Evolutionary conservation across 2,113 vertebrate species (phyloP).

Genomic region (Zapornia atra): DNA sequence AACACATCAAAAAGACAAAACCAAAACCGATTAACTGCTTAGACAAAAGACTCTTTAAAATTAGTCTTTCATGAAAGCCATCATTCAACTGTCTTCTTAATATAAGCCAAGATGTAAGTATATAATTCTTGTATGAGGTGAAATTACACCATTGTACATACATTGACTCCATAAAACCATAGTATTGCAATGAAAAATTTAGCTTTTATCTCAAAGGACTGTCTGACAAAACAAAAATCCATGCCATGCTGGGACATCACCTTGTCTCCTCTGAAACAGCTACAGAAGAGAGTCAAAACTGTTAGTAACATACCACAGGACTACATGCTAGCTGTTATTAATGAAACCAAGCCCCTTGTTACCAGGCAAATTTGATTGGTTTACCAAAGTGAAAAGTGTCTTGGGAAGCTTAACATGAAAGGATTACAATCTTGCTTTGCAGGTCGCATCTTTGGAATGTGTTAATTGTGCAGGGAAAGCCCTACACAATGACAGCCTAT

Average conservation of each 20-base stretch:
- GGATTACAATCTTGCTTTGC: background rate
- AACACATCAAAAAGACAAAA: background rate
- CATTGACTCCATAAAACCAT: background rate
- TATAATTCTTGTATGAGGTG: background rate
- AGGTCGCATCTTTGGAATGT: background rate
- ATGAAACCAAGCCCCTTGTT: background rate
- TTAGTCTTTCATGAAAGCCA: background rate
- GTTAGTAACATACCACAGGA: background rate
- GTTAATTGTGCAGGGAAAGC: background rate
- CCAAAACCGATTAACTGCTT: background rate
- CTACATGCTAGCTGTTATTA: background rate
- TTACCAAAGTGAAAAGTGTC: background rate
- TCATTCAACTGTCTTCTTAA: background rate
- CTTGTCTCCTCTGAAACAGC: background rate
- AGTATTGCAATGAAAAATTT: background rate
- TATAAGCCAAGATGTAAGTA: background rate
- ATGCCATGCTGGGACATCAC: background rate
- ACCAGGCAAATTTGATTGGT: background rate
- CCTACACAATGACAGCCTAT: background rate
- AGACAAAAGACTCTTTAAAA: background rate
- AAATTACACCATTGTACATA: background rate
- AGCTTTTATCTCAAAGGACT: background rate
- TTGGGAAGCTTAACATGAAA: background rate
- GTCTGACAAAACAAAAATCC: background rate
- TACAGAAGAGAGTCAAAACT: background rate